Evolutionary conservation across 2,888 invertebrate species (phyloP), one percentile per base, ranked within the genome.

Genomic region (Pachymerium ferrugineum): DNA sequence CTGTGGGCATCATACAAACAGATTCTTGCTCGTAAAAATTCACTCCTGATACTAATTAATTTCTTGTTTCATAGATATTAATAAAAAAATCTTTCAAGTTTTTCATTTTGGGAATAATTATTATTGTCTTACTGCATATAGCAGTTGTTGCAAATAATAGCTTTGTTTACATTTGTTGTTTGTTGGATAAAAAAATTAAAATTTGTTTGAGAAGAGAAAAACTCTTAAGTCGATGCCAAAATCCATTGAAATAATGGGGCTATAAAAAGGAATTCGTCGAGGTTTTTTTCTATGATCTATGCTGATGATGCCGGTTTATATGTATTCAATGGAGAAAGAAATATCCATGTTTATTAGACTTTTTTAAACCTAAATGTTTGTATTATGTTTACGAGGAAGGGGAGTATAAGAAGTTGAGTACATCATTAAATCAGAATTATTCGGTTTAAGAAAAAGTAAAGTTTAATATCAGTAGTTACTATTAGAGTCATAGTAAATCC

Each of bases 301-400:
- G 62, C 62, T 62, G 62, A 62, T 62, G 62, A 62, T 62, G 62
- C 62, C 62, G n/a, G 10, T 62, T 62, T 62, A n/a, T 28, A 62
- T 25, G 62, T 62, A 54, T 54, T 54, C 47, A 28, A 62, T 54
- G 16, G 19, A 1, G 0, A 19, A 54, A 19, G 22, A 54, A 54
- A 19, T 19, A 8, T 14, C 8, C 22, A 47, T 47, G 47, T 47
- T 47, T 47, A 47, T 47, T 2, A 2, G 19, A 47, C 19, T 1
- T 47, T 47, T 47, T 47, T 47, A 8, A 3, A 8, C 12, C 12
- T 33, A 33, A 33, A n/a, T n/a, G n/a, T n/a, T n/a, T n/a, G n/a
- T n/a, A n/a, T n/a, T n/a, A n/a, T n/a, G n/a, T n/a, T n/a, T n/a
- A n/a, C 33, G 33, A 33, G 12, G 16, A 38, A 38, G 4, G 38